These are phyloP conservation scores for Acleris cristana DNA, from an alignment of 2,888 invertebrate genomes.

Conservation along the genomic window DNA sequence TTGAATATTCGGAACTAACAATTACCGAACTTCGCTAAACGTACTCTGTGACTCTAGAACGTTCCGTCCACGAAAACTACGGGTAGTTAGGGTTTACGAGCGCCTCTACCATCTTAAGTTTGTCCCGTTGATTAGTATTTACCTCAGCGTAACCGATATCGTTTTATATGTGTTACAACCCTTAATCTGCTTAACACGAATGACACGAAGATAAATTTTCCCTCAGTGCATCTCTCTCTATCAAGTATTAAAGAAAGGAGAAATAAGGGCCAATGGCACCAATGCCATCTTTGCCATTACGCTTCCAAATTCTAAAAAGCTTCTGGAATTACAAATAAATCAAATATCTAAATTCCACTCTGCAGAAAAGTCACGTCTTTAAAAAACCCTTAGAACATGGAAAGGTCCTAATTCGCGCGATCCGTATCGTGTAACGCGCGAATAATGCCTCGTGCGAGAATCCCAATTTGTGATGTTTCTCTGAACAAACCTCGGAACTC, in stretches of 20 bases:
- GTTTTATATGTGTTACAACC: background rate
- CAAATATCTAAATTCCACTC: background rate
- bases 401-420: background rate
- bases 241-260: no score
- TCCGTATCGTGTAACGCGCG: conserved; percentile 29
- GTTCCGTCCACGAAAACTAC: background rate
- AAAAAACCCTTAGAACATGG: background rate
- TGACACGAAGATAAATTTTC: no score
- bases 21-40: background rate
- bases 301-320: no score
- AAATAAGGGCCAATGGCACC: no score
- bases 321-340: background rate
- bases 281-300: no score
- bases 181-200: no score
- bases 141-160: background rate
- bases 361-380: background rate
- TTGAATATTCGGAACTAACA: background rate
- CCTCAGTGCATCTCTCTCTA: no score
- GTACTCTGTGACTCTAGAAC: background rate
- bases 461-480: conserved; percentile 30
- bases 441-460: conserved; percentile 32
- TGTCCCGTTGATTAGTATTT: conserved; percentile 15
- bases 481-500: conserved; percentile 2
- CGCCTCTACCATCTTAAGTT: background rate
- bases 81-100: conserved; percentile 6